Evolutionary conservation across 2,113 vertebrate genomes (phyloP), one percentile per base, ranked within the genome.

Genomic region (Hystrix brachyura): DNA sequence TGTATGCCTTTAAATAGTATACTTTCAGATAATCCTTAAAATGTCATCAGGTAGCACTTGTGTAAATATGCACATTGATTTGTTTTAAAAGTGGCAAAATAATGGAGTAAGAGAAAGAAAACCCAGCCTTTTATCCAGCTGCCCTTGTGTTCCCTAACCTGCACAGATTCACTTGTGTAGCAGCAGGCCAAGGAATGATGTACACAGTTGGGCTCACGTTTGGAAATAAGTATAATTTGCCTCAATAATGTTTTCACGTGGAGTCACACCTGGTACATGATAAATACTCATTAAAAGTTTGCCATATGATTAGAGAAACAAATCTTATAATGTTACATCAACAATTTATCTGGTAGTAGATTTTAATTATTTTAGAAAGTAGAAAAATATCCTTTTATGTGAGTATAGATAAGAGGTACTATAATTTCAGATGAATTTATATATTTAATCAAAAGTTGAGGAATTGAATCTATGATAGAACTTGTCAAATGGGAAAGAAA

Each of bases 361-460:
- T 67, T 85, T 94, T 90, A 67, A 65, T 90, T 95, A 76, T 74
- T 96, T 90, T 80, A 69, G 72, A 76, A 82, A 92, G 29, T 64
- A 32, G 53, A 53, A 51, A 38, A 60, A 2, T 87, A 83, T 48
- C 51, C 25, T 81, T 87, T 79, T 51, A 21, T 92, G 21, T 87
- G 18, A 25, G 6, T 85, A 71, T 67, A 84, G 14, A n/a, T 32
- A 88, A 85, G 38, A 87, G 21, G 5, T 67, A 43, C 25, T 18
- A 1, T 57, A 89, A 62, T 71, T 53, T 43, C 69, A 90, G 60
- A 27, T 80, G 78, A 32, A 60, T 76, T 32, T 95, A 11, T 2
- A 43, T 64, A 57, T 69, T 92, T 85, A 85, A 69, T 87, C 55
- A 78, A 90, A 87, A 59, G 65, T 87, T 94, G 89, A 82, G 34